Conservation (phyloP, 2,797 vertebrate species). For the Smutsia gigantea region DNA sequence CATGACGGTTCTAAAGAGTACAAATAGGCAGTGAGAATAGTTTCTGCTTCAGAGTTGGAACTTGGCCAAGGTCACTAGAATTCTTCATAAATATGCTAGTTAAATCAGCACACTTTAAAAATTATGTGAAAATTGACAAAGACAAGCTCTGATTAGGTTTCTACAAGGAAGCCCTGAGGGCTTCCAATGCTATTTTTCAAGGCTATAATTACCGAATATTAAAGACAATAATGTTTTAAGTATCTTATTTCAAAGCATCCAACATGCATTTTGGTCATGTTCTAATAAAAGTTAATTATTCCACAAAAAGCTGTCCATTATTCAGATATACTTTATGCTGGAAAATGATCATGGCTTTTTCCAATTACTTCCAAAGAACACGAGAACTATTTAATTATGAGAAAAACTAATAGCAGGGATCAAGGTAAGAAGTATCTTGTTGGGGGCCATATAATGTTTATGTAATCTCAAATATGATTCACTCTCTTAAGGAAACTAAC, state of each 20-base stretch:
- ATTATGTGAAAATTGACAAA: background rate
- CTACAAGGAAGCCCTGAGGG: background rate
- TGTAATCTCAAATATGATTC: background rate
- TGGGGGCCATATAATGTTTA: background rate
- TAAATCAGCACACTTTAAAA: constrained; percentile 22
- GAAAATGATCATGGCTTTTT: background rate
- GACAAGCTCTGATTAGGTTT: background rate
- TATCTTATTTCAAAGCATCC: background rate
- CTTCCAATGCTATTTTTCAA: background rate
- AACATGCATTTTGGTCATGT: background rate
- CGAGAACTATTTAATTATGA: background rate
- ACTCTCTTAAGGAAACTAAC: background rate
- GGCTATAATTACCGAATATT: background rate
- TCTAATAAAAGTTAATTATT: background rate
- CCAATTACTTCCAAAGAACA: background rate
- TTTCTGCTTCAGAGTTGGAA: background rate
- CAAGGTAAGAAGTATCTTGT: background rate
- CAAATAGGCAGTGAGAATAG: background rate
- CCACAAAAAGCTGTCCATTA: background rate
- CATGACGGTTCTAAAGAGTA: background rate
- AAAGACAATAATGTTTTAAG: background rate
- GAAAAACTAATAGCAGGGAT: background rate
- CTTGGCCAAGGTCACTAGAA: background rate
- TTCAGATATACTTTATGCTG: background rate
- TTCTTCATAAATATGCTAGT: constrained; percentile 10